Percentiles rank a stretch among this genome's conserved stretches.
Evolutionary conservation across 2,888 invertebrate genomes (phyloP).

Genomic region (Anaspis maculata): DNA sequence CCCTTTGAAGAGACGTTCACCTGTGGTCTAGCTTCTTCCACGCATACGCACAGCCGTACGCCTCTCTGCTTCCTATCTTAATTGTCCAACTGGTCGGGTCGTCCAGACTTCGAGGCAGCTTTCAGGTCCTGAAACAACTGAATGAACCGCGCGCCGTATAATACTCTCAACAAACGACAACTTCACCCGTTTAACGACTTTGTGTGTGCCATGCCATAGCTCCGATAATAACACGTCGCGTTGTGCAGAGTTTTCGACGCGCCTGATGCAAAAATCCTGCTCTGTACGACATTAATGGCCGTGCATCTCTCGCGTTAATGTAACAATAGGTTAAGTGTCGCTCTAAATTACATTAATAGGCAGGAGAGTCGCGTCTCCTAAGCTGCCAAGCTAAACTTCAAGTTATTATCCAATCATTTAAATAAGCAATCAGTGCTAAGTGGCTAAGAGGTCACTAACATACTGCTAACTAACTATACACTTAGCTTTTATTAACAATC

Average conservation of each 20-base stretch:
- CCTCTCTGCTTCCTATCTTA: not conserved
- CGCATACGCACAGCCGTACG: conserved; percentile 1
- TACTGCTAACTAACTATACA: conserved; percentile 21
- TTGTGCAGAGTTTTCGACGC: too few relatives aligned
- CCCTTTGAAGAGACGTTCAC: conserved; percentile 15
- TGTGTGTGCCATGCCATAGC: too few relatives aligned
- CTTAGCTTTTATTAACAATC: conserved; percentile 25
- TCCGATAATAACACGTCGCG: too few relatives aligned
- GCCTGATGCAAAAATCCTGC: too few relatives aligned
- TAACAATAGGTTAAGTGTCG: conserved; percentile 13
- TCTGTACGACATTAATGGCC: too few relatives aligned
- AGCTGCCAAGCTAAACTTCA: conserved; percentile 9
- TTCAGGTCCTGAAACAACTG: too few relatives aligned
- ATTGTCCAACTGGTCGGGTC: not conserved
- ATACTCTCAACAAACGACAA: too few relatives aligned
- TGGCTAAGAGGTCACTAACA: conserved; percentile 28
- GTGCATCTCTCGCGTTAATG: conserved; percentile 8
- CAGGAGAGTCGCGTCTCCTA: conserved; percentile 14
- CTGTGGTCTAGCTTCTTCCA: conserved; percentile 10
- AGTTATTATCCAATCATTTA: conserved; percentile 26
- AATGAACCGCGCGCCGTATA: too few relatives aligned
- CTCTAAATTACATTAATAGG: conserved; percentile 16
- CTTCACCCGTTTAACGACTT: too few relatives aligned
- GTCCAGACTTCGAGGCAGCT: too few relatives aligned
- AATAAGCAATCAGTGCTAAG: conserved; percentile 28